Evolutionary conservation across 1,140 invertebrate genomes (phyloP), one percentile per base, ranked within the genome.

Genomic region (Drosophila malerkotliana): DNA sequence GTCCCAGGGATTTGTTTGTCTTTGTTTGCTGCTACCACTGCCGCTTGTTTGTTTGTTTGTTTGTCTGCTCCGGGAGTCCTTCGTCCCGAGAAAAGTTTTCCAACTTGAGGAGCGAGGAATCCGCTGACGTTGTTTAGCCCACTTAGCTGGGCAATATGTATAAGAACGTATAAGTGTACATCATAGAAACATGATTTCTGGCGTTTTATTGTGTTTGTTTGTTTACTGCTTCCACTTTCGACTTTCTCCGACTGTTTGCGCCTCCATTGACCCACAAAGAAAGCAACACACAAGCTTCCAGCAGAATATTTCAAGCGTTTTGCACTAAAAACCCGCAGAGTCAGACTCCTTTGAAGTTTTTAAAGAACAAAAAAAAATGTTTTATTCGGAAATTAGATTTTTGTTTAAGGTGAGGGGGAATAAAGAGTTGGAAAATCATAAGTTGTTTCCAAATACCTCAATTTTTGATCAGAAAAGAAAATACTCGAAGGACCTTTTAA

Each of bases 211-310:
- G 63, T 72, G 64, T 76, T 71, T 62, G 62, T 47, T 47, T 18
- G 44, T 21, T 47, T 21, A 44, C 49, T 61, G 41, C 41, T 56
- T 32, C 41, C 41, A 44, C 64, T 56, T 41, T 39, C 14, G n/a
- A 41, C 15, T 15, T 57, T 45, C 8, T 4, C 21, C 54, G 53
- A 52, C 37, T 52, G 54, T 52, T 52, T 67, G 57, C 51, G 37
- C 49, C 66, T 51, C 62, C 79, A 75, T 83, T 83, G 79, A 83
- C 79, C 80, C 72, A 83, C 56, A 76, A 82, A 81, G 52, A 69
- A 32, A 37, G 0, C 26, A 24, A 49, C 9, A 49, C 24, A 49
- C 26, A 44, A 44, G 58, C 34, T 26, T 34, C 26, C 26, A 8
- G 6, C 14, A 34, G 7, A 32, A 62, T 39, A 62, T 62, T n/a